These are phyloP conservation scores for Megalurothrips usitatus DNA, from an alignment of 2,888 invertebrate genomes.

Conservation along the genomic window DNA sequence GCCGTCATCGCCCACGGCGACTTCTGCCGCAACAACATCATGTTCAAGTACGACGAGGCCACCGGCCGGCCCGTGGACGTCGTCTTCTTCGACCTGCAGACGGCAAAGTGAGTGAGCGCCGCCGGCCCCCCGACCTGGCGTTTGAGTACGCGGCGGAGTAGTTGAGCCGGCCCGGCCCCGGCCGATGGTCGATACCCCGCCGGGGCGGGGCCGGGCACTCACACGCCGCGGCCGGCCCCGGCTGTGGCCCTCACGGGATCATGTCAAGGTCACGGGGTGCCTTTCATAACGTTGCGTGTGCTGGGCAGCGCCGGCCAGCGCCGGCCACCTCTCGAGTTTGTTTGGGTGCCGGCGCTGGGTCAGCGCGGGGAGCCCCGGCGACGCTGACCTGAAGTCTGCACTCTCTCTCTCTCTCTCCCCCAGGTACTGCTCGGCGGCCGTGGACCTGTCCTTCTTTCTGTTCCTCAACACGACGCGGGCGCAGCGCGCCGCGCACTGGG, in stretches of 20 bases:
- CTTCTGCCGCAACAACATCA: constrained; percentile 46
- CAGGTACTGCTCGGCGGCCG: constrained; percentile 43
- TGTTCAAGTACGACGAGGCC: constrained; percentile 43
- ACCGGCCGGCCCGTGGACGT: constrained; percentile 42
- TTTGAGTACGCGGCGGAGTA: background rate
- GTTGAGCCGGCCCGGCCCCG: background rate
- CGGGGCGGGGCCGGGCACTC: background rate
- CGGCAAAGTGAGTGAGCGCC: constrained; percentile 31
- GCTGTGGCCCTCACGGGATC: background rate
- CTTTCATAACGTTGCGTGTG: background rate
- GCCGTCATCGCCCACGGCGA: constrained; percentile 46
- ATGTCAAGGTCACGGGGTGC: background rate
- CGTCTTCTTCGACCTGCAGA: constrained; percentile 45
- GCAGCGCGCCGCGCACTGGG: constrained; percentile 40
- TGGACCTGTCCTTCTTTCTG: constrained; percentile 44
- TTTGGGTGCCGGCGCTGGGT: background rate
- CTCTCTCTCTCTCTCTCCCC: background rate
- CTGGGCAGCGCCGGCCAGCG: background rate
- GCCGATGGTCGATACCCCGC: background rate
- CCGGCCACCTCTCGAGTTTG: background rate
- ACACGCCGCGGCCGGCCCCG: background rate
- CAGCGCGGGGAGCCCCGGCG: too few species aligned
- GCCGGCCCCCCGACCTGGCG: background rate
- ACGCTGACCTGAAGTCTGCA: too few species aligned
- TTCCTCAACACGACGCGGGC: constrained; percentile 43